phyloP scores from a whole-genome alignment of 53 echinoderm and acorn worm genomes.

The Echinarachnius parma region DNA sequence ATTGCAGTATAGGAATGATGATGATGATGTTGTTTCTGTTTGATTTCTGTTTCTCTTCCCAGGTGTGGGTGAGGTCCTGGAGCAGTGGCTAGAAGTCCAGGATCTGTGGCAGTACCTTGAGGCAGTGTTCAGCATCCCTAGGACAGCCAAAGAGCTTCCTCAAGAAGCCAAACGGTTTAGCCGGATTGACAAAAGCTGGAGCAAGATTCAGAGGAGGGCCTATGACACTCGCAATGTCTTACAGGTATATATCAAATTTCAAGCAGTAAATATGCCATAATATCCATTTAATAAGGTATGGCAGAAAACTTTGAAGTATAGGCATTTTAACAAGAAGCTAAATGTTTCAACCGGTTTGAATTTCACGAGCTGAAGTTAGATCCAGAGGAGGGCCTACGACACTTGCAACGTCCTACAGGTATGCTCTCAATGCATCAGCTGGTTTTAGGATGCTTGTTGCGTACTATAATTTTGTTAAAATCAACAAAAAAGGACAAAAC shows the following conservation, averaged over 20 bases:
- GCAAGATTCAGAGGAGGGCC: conserved; percentile 92
- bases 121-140: conserved; percentile 90
- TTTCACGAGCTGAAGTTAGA: conserved; percentile 91
- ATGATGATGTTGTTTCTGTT: no score
- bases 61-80: conserved; percentile 94
- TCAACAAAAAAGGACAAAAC: no score
- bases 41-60: neutral
- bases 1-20: no score
- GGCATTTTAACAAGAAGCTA: conserved; percentile 85
- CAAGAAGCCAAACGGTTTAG: conserved; percentile 98
- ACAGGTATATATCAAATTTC: no score
- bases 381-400: conserved; percentile 85
- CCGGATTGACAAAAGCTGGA: conserved; percentile 97
- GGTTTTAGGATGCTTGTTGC: no score
- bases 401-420: conserved; percentile 93
- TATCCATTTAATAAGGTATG: no score
- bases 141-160: conserved; percentile 93
- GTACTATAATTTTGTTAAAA: no score
- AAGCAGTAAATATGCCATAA: no score
- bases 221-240: conserved; percentile 96
- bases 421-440: no score
- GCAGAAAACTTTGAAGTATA: no score
- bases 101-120: conserved; percentile 98
- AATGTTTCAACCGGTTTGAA: conserved; percentile 85
- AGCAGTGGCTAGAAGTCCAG: conserved; percentile 99